Percentiles rank a stretch among this genome's conserved stretches.
These are phyloP conservation scores for Globicephala melas DNA, from an alignment of 2,113 vertebrate species.

Conservation along the genomic window DNA sequence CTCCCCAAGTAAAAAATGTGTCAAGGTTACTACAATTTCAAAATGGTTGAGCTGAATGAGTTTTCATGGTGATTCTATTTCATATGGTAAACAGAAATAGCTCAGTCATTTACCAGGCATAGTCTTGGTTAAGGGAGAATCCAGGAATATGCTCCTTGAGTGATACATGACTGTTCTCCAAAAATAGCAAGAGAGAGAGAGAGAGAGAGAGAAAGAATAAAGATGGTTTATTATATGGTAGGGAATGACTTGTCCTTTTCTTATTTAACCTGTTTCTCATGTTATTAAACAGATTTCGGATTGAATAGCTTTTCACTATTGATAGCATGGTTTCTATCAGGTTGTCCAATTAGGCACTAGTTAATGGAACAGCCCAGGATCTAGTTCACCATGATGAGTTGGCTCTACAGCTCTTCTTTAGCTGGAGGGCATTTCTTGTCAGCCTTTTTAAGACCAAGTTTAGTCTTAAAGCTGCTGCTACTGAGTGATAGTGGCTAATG, in stretches of 20 bases:
- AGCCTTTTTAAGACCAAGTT: constrained; percentile 14
- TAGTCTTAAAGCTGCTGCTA: background rate
- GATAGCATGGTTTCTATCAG: background rate
- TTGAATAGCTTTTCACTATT: background rate
- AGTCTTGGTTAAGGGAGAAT: background rate
- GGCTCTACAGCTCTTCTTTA: background rate
- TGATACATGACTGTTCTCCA: background rate
- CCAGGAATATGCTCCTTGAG: background rate
- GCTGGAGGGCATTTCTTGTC: background rate
- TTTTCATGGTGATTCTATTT: background rate
- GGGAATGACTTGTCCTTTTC: background rate
- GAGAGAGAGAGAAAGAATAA: background rate
- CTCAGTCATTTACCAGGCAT: background rate
- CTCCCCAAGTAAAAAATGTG: background rate
- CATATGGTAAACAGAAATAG: background rate
- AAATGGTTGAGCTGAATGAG: background rate
- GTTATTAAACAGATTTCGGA: background rate
- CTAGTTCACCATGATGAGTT: background rate
- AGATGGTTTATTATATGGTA: background rate
- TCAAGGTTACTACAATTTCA: background rate
- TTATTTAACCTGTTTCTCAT: background rate
- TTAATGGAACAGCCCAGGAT: background rate
- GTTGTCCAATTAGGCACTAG: background rate
- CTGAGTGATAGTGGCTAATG: background rate
- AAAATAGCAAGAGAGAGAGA: background rate